Evolutionary conservation across 2,797 vertebrate species (phyloP), one percentile per base, ranked within the genome.

Genomic region (Crax fasciolata): DNA sequence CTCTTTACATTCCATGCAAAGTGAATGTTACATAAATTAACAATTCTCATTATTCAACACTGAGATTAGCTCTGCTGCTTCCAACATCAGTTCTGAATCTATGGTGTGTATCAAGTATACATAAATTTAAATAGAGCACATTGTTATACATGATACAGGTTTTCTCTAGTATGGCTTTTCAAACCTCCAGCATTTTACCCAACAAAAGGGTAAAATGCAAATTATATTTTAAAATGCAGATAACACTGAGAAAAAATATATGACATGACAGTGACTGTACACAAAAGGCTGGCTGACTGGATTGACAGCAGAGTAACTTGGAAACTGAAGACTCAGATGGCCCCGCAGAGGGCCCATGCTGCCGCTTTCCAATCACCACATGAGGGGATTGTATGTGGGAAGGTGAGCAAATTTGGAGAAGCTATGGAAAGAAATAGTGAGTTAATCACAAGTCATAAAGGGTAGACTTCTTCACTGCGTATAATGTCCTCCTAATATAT

Each of bases 151-250:
- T 65, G 43, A 94, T 39, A 61, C 30, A 32, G 24, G 43, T 90
- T 96, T 96, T 89, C 68, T 75, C 59, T 86, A 94, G 59, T 83
- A 86, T 32, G 35, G 82, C n/a, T 87, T 94, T 88, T 81, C 78
- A 91, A 92, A 93, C 30, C 85, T 74, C 35, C 49, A 92, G 55
- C 38, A 57, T 57, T 57, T 57, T n/a, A 57, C n/a, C 55, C 55
- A 82, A 66, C 14, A 81, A 76, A 77, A 87, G 3, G 3, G 27
- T 41, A 82, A 90, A 81, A 73, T 32, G 38, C 30, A 94, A 90
- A 51, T 38, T 66, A 51, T 35, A 18, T 39, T 84, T 77, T 62
- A 66, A 88, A 93, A 76, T 32, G 11, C 44, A 67, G 25, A 48
- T 44, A 91, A 73, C 35, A 30, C 3, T 48, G 66, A 75, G 25